phyloP scores from a whole-genome alignment of 92 coral and sea anemone species.

The Epizoanthus rinbou region DNA sequence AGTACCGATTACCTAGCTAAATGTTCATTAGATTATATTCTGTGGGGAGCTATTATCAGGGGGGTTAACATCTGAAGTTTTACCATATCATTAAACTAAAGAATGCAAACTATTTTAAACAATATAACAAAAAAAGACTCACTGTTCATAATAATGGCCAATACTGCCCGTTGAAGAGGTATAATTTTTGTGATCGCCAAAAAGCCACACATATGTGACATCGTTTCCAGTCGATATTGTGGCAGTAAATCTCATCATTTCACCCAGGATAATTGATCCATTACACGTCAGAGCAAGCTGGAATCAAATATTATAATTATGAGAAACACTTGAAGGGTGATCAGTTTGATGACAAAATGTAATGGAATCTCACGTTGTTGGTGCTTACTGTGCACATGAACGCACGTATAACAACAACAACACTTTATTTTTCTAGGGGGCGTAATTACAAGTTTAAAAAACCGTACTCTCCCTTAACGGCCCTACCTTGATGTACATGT shows the following conservation, averaged over 20 bases:
- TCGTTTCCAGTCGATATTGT: neutral
- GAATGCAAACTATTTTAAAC: neutral
- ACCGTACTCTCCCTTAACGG: too few relatives aligned
- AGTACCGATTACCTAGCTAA: too few relatives aligned
- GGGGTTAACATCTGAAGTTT: too few relatives aligned
- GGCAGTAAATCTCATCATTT: neutral
- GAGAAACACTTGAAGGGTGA: neutral
- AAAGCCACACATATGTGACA: neutral
- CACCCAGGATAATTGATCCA: conserved; percentile 5
- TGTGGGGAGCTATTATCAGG: too few relatives aligned
- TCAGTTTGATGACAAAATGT: neutral
- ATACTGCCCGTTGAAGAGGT: neutral
- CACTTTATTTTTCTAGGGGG: too few relatives aligned
- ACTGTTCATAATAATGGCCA: neutral
- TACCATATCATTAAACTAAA: neutral
- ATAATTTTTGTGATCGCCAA: conserved; percentile 11
- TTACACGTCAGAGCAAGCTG: neutral
- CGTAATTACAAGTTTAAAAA: too few relatives aligned
- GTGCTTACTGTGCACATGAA: too few relatives aligned
- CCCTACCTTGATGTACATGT: too few relatives aligned
- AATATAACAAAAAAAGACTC: neutral
- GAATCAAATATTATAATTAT: neutral
- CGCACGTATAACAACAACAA: too few relatives aligned
- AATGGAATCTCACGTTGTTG: too few relatives aligned
- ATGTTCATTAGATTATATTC: too few relatives aligned